phyloP scores from a whole-genome alignment of 1,140 invertebrate species.

The Subanguina moxae region DNA sequence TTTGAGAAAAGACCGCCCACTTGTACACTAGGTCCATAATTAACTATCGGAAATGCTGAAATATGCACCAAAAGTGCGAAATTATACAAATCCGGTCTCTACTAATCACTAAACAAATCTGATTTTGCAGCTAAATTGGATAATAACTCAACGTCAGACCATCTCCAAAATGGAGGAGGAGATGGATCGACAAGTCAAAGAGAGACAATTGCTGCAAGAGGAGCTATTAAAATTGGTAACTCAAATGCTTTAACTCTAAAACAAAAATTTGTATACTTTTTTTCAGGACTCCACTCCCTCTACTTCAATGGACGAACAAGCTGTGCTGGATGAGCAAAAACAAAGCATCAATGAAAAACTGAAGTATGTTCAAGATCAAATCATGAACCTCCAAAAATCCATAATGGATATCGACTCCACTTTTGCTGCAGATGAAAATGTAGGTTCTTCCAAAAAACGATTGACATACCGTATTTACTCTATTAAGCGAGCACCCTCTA shows the following conservation, averaged over 20 bases:
- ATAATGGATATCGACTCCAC: conserved; percentile 10
- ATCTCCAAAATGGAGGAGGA: conserved; percentile 12
- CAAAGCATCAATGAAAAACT: conserved; percentile 31
- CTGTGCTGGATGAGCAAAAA: conserved; percentile 22
- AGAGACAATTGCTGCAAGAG: background rate
- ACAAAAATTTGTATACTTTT: conserved; percentile 18
- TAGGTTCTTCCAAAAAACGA: background rate
- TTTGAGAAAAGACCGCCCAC: too few relatives aligned
- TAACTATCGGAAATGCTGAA: too few relatives aligned
- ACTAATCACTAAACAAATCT: too few relatives aligned
- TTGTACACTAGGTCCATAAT: too few relatives aligned
- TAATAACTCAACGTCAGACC: conserved; percentile 6
- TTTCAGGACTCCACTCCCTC: background rate
- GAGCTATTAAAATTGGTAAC: conserved; percentile 7
- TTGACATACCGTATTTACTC: too few relatives aligned
- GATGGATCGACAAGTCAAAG: conserved; percentile 16
- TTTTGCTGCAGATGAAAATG: background rate
- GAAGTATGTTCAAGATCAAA: conserved; percentile 31
- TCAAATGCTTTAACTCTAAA: conserved; percentile 13
- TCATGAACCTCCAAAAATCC: conserved; percentile 8
- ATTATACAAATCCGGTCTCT: too few relatives aligned
- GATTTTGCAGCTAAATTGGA: background rate
- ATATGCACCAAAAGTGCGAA: too few relatives aligned
- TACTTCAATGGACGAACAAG: conserved; percentile 13
- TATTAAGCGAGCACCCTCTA: too few relatives aligned